Percentiles rank a stretch among this genome's conserved stretches.
These are phyloP conservation scores for Manduca sexta DNA, from an alignment of 1,140 invertebrate genomes.

Conservation along the genomic window DNA sequence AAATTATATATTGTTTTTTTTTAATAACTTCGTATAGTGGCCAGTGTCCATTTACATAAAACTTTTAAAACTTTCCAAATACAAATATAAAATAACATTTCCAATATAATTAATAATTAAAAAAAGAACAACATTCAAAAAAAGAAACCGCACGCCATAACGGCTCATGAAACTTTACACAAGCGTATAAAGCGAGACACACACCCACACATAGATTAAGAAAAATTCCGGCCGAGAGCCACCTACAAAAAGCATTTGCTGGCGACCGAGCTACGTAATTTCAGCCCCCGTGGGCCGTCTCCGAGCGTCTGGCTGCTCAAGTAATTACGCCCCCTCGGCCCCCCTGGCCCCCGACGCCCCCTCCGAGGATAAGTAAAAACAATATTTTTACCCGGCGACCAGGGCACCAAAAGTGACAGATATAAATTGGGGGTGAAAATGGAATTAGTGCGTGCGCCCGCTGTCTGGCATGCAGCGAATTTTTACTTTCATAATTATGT, in stretches of 20 bases:
- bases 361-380: slow-evolving; percentile 58
- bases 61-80: too few relatives aligned
- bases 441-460: slow-evolving; percentile 48
- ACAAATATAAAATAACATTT: too few relatives aligned
- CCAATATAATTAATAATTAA: too few relatives aligned
- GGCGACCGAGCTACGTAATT: slow-evolving; percentile 35
- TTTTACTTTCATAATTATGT: slow-evolving; percentile 10
- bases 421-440: slow-evolving; percentile 59
- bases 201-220: slow-evolving; percentile 26
- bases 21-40: too few relatives aligned
- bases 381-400: slow-evolving; percentile 59
- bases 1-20: too few relatives aligned
- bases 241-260: slow-evolving; percentile 36
- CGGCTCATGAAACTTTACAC: not conserved
- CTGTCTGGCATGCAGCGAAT: slow-evolving; percentile 17
- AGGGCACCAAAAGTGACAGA: slow-evolving; percentile 58
- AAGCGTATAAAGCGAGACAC: not conserved
- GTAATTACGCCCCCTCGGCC: slow-evolving; percentile 47
- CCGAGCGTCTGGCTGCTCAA: slow-evolving; percentile 38
- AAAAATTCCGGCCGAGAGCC: slow-evolving; percentile 29
- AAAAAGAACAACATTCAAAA: too few relatives aligned
- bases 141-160: not conserved
- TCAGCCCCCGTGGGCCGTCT: slow-evolving; percentile 38
- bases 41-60: too few relatives aligned
- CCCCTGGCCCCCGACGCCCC: slow-evolving; percentile 18